Percentiles rank a stretch among this genome's conserved stretches.
Evolutionary conservation across 1,140 invertebrate species (phyloP).

Genomic region (Zaprionus gabonicus): DNA sequence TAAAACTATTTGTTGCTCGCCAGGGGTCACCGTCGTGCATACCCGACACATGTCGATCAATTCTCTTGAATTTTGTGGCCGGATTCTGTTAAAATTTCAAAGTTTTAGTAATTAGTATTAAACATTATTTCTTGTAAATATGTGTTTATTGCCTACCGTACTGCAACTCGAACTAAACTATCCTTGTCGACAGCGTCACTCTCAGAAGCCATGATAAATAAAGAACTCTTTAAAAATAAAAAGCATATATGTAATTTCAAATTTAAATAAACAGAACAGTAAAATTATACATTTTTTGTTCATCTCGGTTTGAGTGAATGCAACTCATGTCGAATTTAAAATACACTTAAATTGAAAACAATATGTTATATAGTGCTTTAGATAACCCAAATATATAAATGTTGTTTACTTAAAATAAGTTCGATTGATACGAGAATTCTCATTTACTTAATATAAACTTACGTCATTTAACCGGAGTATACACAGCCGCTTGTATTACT

Average conservation of each 20-base stretch:
- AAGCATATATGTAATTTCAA: neutral
- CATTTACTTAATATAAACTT: neutral
- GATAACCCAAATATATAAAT: too few species aligned
- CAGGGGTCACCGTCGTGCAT: slow-evolving; percentile 94
- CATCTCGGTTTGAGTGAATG: too few species aligned
- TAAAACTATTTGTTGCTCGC: slow-evolving; percentile 95
- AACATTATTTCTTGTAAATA: neutral
- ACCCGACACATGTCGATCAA: slow-evolving; percentile 97
- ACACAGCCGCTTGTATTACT: neutral
- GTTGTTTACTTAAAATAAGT: neutral
- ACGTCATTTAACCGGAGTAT: neutral
- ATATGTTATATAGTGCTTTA: neutral
- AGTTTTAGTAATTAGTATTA: neutral
- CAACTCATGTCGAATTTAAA: too few species aligned
- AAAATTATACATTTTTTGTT: neutral
- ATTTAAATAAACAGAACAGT: neutral
- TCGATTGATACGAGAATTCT: neutral
- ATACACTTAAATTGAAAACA: neutral
- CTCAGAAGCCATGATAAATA: slow-evolving; percentile 36
- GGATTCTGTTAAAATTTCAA: slow-evolving; percentile 88
- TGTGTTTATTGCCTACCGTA: slow-evolving; percentile 27
- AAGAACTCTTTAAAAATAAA: slow-evolving; percentile 18
- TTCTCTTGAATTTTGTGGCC: slow-evolving; percentile 96
- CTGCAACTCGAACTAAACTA: slow-evolving; percentile 44
- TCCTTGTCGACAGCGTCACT: slow-evolving; percentile 37